Percentiles rank a stretch among this genome's conserved stretches.
These are phyloP conservation scores for Uria lomvia DNA, from an alignment of 2,113 vertebrate genomes.

Conservation along the genomic window DNA sequence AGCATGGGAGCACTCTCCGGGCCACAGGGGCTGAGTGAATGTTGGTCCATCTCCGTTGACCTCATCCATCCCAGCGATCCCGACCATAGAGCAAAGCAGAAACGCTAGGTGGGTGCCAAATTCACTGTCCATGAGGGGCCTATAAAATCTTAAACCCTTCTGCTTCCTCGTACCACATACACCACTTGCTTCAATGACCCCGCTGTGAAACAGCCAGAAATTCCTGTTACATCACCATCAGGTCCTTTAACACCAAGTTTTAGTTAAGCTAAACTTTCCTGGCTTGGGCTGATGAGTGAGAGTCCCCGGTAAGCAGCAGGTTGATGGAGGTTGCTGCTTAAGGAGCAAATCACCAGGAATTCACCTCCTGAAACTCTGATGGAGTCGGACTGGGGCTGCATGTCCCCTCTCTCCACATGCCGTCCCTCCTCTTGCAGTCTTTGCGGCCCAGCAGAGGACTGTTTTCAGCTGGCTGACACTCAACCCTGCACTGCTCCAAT, in stretches of 20 bases:
- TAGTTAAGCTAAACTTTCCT: not conserved
- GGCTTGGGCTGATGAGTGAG: not conserved
- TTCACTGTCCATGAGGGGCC: not conserved
- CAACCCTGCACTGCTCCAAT: not conserved
- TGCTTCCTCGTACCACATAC: not conserved
- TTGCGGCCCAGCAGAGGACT: not conserved
- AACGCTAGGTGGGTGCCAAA: not conserved
- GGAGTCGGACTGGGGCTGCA: not conserved
- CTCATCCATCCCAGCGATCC: not conserved
- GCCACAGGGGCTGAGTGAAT: not conserved
- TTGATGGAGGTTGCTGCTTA: not conserved
- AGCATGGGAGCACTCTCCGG: not conserved
- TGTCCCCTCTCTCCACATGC: not conserved
- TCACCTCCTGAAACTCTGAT: not conserved
- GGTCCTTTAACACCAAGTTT: not conserved
- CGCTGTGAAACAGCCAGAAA: not conserved
- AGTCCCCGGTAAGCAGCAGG: not conserved
- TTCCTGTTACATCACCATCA: not conserved
- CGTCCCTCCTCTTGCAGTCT: not conserved
- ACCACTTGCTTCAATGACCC: not conserved
- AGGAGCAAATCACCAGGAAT: not conserved
- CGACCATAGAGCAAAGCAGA: not conserved
- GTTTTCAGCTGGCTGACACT: constrained; percentile 26
- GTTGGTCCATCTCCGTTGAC: not conserved
- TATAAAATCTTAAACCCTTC: not conserved